Evolutionary conservation across 2,113 vertebrate genomes (phyloP).

Genomic region (Zosterops japonicus): DNA sequence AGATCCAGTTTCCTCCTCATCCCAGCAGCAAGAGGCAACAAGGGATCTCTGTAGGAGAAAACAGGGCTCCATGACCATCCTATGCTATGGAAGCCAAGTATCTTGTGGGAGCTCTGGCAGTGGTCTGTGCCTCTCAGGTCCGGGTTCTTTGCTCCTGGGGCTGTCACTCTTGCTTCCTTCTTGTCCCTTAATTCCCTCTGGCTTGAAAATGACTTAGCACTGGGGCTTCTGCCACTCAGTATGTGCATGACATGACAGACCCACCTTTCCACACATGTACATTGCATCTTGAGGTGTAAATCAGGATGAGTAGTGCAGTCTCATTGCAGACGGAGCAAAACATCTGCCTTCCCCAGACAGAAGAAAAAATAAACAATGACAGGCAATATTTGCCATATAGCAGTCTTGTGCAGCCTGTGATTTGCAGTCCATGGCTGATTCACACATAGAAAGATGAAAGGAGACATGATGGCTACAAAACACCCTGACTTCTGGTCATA

Average conservation of each 20-base stretch:
- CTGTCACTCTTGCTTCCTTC: background rate
- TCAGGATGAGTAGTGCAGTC: background rate
- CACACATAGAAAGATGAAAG: background rate
- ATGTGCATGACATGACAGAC: background rate
- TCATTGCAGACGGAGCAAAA: background rate
- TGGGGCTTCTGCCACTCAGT: background rate
- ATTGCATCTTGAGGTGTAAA: background rate
- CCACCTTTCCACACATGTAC: fast-evolving
- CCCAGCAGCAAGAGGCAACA: background rate
- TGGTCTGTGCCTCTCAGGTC: fast-evolving
- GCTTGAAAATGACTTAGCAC: background rate
- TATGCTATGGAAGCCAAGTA: background rate
- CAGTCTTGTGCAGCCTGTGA: background rate
- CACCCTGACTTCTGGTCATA: background rate
- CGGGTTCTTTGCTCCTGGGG: background rate
- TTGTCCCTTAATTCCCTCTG: background rate
- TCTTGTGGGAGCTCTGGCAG: background rate
- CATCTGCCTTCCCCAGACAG: background rate
- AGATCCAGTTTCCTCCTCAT: background rate
- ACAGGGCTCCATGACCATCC: fast-evolving
- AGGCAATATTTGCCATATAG: background rate
- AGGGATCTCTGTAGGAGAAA: background rate
- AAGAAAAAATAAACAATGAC: background rate
- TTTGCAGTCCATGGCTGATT: background rate
- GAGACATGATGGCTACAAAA: background rate